Evolutionary conservation across 2,797 vertebrate genomes (phyloP), one percentile per base, ranked within the genome.

Genomic region (Menidia menidia): DNA sequence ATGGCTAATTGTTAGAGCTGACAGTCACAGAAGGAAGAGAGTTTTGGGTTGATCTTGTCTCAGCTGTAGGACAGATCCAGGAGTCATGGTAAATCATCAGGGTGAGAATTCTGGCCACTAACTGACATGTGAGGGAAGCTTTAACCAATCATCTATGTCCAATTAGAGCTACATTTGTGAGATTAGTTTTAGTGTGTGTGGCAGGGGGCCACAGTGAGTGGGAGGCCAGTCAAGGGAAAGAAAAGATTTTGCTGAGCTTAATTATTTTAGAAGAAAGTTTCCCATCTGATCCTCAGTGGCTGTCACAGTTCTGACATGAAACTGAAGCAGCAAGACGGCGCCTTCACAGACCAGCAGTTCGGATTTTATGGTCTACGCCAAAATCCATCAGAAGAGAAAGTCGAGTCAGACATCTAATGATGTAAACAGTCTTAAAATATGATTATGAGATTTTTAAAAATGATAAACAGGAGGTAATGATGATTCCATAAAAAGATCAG

Each of bases 131-230:
- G 57, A 3, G 9, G 59, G 67, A 75, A 71, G 77, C 76, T 65
- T 64, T 58, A 68, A 62, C 78, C 68, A 52, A 68, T 83, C 74
- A 32, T 73, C 89, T 85, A 78, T 89, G 90, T 88, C 90, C 90
- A 92, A 89, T 92, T 92, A 93, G 83, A 88, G 78, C 74, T 77
- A 86, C 83, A 88, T 86, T 85, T 80, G 76, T 67, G 74, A 87
- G 84, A 87, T 89, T 92, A 89, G 82, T 77, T 75, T 75, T 75
- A 56, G 80, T 64, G 64, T 83, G 73, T 63, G 77, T 78, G 75
- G 76, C 76, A 55, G 19, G 66, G 69, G 77, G 73, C 25, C 50
- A 16, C 55, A 63, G 68, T 43, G 77, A 79, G 88, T 79, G 83
- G 84, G 87, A 53, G 78, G 69, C 76, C 82, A 69, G 84, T 53